Evolutionary conservation across 2,888 invertebrate genomes (phyloP).

Genomic region (Catocala sponsa): DNA sequence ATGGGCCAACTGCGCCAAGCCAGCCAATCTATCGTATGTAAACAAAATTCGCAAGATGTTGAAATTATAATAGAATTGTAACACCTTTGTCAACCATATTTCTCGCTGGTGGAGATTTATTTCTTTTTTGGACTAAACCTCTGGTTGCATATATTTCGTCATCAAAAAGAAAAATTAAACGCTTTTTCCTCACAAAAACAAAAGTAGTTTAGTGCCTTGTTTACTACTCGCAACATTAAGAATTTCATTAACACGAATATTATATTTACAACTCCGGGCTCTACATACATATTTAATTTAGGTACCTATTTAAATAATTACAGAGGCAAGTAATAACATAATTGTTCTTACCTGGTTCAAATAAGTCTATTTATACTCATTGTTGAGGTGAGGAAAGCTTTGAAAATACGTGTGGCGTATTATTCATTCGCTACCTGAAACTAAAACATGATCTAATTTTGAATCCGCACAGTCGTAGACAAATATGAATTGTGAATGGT

Average conservation of each 20-base stretch:
- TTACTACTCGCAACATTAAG: constrained; percentile 7
- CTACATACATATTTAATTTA: constrained; percentile 22
- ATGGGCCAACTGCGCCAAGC: too few relatives aligned
- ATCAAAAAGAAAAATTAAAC: too few relatives aligned
- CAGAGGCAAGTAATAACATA: constrained; percentile 21
- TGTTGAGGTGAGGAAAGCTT: constrained; percentile 18
- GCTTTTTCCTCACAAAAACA: background rate
- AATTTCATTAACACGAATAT: constrained; percentile 25
- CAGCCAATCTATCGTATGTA: too few relatives aligned
- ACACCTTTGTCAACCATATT: too few relatives aligned
- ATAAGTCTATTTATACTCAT: constrained; percentile 29
- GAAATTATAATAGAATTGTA: too few relatives aligned
- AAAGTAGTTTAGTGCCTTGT: constrained; percentile 1
- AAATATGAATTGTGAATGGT: constrained; percentile 41
- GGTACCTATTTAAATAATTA: constrained; percentile 36
- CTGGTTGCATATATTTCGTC: too few relatives aligned
- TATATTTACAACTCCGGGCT: constrained; percentile 14
- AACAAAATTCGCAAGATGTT: too few relatives aligned
- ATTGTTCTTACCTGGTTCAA: constrained; percentile 29
- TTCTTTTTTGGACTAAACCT: too few relatives aligned
- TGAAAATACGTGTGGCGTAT: constrained; percentile 33
- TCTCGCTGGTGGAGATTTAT: too few relatives aligned
- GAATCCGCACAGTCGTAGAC: constrained; percentile 22
- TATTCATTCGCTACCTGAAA: constrained; percentile 38
- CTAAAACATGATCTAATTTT: constrained; percentile 42